These are phyloP conservation scores for Cerceris rybyensis DNA, from an alignment of 2,888 invertebrate species.

Conservation along the genomic window DNA sequence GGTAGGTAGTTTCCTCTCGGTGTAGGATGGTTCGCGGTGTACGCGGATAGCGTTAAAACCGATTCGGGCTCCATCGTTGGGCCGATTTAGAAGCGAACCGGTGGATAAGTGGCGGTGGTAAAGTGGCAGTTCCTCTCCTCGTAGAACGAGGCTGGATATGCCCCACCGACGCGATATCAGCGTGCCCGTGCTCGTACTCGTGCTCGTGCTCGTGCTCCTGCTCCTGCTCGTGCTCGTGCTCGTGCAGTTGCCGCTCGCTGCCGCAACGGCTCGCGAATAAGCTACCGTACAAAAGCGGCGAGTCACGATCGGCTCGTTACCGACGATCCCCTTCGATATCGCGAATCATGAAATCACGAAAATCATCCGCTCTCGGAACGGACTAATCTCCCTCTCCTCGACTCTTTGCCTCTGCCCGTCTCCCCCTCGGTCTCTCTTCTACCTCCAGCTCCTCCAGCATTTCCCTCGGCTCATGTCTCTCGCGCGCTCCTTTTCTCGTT, in stretches of 20 bases:
- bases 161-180: neutral
- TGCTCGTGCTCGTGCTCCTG: constrained; percentile 6
- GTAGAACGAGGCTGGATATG: neutral
- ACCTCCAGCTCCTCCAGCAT: neutral
- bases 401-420: constrained; percentile 16
- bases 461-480: constrained; percentile 19
- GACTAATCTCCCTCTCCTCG: neutral
- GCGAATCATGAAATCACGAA: constrained; percentile 73
- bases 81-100: constrained; percentile 68
- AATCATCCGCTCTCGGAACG: constrained; percentile 59
- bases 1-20: constrained; percentile 18
- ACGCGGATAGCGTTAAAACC: constrained; percentile 47
- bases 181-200: constrained; percentile 10
- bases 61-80: constrained; percentile 61
- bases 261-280: constrained; percentile 69
- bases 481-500: constrained; percentile 1
- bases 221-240: constrained; percentile 35
- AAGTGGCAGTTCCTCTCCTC: constrained; percentile 69
- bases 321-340: constrained; percentile 66
- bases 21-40: constrained; percentile 11
- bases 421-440: neutral
- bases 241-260: constrained; percentile 24
- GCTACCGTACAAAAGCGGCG: constrained; percentile 75
- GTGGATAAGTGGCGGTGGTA: constrained; percentile 69
- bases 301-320: constrained; percentile 81